Evolutionary conservation across 2,797 vertebrate genomes (phyloP), one percentile per base, ranked within the genome.

Genomic region (Liasis olivaceus): DNA sequence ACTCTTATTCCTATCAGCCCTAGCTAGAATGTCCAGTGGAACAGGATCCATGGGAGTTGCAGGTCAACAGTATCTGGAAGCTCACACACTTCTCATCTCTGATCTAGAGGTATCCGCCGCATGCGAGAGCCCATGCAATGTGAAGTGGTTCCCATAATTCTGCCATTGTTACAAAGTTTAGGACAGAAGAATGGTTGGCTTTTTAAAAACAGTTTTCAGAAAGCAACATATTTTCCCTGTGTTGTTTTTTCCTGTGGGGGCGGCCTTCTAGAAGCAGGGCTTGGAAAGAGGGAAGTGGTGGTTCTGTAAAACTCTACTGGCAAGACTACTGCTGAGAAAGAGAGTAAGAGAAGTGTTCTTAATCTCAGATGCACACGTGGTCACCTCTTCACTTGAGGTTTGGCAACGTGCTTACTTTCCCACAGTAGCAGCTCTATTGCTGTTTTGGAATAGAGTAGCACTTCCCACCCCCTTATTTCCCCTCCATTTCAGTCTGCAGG

Each of bases 341-440:
- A n/a, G 59, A 93, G 54, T 47, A 62, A 26, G 87, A 64, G 36
- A 36, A 36, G 36, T 36, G 36, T 36, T 36, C 36, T 36, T 36
- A 36, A 36, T 36, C 36, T 36, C 36, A 72, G 26, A 60, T 26
- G 62, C 26, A 51, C 28, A 84, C 26, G 17, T 0, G 94, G 95
- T 93, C 93, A 93, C 92, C 94, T 63, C 91, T 93, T 89, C 94
- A 95, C 90, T 94, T 91, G 91, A 96, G 94, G 94, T 92, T 96
- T 97, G 97, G 96, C 97, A 97, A 85, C 26, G 88, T 1, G 24
- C 93, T 96, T 92, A 90, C 92, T 96, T 97, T 97, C 96, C 95
- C 96, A 97, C 97, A 97, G 97, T 97, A 96, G 97, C 96, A 1
- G 0, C 96, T 95, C 93, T 96, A 95, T 97, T 96, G 93, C 94